Evolutionary conservation across 2,113 vertebrate species (phyloP).

Genomic region (Brienomyrus longianalis): DNA sequence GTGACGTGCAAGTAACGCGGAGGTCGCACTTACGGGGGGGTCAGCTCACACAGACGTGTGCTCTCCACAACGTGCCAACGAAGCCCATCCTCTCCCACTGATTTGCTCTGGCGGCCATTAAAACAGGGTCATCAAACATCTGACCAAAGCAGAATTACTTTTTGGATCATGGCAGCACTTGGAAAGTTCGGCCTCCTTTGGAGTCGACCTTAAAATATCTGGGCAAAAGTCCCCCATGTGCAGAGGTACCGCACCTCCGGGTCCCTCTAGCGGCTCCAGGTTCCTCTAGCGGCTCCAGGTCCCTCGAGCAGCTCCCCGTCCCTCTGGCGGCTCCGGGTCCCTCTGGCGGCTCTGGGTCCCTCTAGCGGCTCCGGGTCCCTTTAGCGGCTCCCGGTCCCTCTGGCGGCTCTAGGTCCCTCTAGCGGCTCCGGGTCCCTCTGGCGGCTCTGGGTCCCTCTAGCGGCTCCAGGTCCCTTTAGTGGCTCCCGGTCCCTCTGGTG

Average conservation of each 20-base stretch:
- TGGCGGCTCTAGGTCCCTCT: too few relatives aligned
- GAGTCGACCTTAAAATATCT: neutral
- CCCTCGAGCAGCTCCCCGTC: too few relatives aligned
- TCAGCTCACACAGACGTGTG: neutral
- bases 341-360: too few relatives aligned
- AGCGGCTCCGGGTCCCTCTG: too few relatives aligned
- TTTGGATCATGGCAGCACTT: neutral
- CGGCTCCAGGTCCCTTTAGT: too few relatives aligned
- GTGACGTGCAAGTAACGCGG: neutral
- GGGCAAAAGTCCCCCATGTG: neutral
- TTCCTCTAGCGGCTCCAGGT: too few relatives aligned
- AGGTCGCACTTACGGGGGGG: neutral
- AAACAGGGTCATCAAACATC: neutral
- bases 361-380: too few relatives aligned
- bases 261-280: too few relatives aligned
- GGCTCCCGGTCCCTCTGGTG: too few relatives aligned
- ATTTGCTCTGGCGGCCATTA: neutral
- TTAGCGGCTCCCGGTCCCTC: too few relatives aligned
- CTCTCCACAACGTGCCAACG: neutral
- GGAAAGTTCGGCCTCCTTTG: neutral
- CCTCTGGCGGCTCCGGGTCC: too few relatives aligned
- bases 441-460: too few relatives aligned
- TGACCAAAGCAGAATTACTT: neutral
- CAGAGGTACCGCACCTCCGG: neutral
- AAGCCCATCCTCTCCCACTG: neutral